Conservation (phyloP, 2,888 invertebrate genomes). For the Torymus auratus region DNA sequence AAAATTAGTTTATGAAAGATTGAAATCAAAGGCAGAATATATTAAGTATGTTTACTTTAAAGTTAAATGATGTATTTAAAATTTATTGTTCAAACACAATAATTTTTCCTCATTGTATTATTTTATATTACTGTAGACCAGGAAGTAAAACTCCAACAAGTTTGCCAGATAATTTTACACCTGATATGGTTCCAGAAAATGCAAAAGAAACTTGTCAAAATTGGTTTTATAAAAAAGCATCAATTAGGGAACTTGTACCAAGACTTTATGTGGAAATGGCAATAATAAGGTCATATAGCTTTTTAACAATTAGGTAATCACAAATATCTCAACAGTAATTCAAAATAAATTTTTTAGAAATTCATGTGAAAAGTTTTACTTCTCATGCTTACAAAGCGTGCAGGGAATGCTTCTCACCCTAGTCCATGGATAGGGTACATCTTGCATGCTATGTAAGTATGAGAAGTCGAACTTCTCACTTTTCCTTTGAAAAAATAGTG, state of each 20-base stretch:
- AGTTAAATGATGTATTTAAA: constrained; percentile 3
- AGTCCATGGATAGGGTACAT: too few relatives aligned
- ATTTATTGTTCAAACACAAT: constrained; percentile 5
- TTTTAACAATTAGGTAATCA: constrained; percentile 53
- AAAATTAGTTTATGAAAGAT: constrained; percentile 89
- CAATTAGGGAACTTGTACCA: constrained; percentile 95
- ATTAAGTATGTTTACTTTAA: constrained; percentile 76
- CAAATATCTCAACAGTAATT: not conserved
- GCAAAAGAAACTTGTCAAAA: constrained; percentile 98
- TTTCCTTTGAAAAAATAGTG: too few relatives aligned
- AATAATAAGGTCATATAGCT: constrained; percentile 88
- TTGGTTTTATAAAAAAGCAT: constrained; percentile 99
- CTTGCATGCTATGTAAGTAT: too few relatives aligned
- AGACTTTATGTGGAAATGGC: constrained; percentile 96
- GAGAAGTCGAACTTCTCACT: too few relatives aligned
- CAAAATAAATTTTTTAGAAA: too few relatives aligned
- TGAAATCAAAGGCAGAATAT: constrained; percentile 86
- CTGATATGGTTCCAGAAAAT: constrained; percentile 88
- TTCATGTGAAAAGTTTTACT: too few relatives aligned
- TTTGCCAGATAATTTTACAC: constrained; percentile 84
- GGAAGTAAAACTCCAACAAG: constrained; percentile 78
- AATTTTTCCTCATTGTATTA: constrained; percentile 27
- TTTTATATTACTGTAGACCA: constrained; percentile 73
- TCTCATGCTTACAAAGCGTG: too few relatives aligned
- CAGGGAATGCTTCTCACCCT: too few relatives aligned